phyloP scores from a whole-genome alignment of 2,113 vertebrate species.

The Eurypyga helias region DNA sequence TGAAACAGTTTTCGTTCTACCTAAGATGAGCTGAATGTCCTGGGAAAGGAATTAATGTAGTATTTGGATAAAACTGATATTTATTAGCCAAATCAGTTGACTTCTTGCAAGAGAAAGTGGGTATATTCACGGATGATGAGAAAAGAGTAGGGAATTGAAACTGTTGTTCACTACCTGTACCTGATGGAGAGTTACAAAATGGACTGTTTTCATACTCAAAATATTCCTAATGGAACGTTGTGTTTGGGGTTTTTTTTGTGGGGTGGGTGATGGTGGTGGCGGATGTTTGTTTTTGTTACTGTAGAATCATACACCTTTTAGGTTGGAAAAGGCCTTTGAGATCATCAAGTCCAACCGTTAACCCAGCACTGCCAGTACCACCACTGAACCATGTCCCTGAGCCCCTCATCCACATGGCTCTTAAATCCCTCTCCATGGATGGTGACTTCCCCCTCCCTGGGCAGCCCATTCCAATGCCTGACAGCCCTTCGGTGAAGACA shows the following conservation, averaged over 20 bases:
- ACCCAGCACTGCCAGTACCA: no score
- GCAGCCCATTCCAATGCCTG: no score
- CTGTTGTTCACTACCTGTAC: background rate
- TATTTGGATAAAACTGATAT: background rate
- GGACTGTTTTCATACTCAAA: background rate
- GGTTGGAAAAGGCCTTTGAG: no score
- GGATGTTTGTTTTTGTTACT: background rate
- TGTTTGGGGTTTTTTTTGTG: background rate
- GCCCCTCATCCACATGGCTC: no score
- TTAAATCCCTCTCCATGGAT: no score
- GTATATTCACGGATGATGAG: background rate
- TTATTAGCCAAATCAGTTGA: background rate
- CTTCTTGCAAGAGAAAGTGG: background rate
- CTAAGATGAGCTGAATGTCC: background rate
- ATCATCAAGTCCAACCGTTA: no score
- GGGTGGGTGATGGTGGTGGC: background rate
- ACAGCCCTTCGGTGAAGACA: no score
- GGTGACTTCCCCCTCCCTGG: no score
- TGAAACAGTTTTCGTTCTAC: background rate
- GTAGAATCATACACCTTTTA: no score
- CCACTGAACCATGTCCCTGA: no score
- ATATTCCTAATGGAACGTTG: background rate
- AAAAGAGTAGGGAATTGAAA: background rate
- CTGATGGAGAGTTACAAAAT: background rate
- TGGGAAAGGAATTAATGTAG: background rate